A percentile compares a stretch with the other conserved stretches of the same genome.
phyloP scores from a whole-genome alignment of 2,888 invertebrate genomes.

The Bhutanitis thaidina region DNA sequence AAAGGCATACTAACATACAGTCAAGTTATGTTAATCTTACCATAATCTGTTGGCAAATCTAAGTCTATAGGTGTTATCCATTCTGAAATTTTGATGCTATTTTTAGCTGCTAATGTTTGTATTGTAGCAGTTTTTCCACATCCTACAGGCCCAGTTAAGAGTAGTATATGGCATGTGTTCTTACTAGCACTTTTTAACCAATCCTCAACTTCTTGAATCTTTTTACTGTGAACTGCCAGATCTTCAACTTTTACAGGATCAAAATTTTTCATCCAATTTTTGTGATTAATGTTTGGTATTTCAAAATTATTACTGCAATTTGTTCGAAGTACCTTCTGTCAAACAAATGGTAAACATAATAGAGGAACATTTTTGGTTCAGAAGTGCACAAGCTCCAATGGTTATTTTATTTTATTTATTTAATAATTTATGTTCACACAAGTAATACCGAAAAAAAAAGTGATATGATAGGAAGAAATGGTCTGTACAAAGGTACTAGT shows the following conservation, averaged over 20 bases:
- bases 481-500: no score
- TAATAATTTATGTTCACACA: no score
- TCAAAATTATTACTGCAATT: constrained; percentile 14
- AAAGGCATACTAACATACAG: no score
- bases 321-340: constrained; percentile 4
- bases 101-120: constrained; percentile 82
- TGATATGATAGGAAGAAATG: no score
- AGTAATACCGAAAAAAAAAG: no score
- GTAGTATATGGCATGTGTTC: constrained; percentile 75
- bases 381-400: no score
- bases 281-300: constrained; percentile 33
- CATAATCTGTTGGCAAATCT: constrained; percentile 77
- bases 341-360: neutral
- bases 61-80: constrained; percentile 91
- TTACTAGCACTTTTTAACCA: constrained; percentile 79
- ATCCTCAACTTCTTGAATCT: constrained; percentile 84
- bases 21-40: no score
- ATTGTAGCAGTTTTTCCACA: constrained; percentile 90
- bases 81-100: constrained; percentile 83
- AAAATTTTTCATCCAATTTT: constrained; percentile 82
- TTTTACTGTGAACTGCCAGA: constrained; percentile 87
- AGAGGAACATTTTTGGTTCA: no score
- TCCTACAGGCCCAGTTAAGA: constrained; percentile 91
- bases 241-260: constrained; percentile 80
- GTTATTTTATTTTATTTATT: no score